A percentile compares a stretch with the other conserved stretches of the same genome.
Evolutionary conservation across 1,140 invertebrate genomes (phyloP).

Genomic region (Leptopilina boulardi): DNA sequence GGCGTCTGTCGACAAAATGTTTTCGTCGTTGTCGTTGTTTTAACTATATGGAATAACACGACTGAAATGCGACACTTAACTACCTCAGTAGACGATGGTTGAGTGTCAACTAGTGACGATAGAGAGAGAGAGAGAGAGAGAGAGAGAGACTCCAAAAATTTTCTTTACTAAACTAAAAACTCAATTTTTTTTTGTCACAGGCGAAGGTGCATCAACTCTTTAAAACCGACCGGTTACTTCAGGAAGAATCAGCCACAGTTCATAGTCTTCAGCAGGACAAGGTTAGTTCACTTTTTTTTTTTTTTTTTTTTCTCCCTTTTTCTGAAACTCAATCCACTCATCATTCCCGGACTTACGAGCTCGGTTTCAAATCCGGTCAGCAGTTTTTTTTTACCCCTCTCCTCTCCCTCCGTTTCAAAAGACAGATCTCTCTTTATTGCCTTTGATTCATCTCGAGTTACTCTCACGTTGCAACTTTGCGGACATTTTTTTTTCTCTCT

Average conservation of each 20-base stretch:
- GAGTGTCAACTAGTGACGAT: slow-evolving; percentile 38
- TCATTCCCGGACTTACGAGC: slow-evolving; percentile 13
- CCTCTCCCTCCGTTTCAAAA: background rate
- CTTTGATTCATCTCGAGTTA: slow-evolving; percentile 11
- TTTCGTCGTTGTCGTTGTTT: slow-evolving; percentile 32
- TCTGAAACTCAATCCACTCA: slow-evolving; percentile 10
- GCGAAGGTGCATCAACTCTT: slow-evolving; percentile 89
- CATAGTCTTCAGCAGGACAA: slow-evolving; percentile 91
- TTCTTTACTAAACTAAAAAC: background rate
- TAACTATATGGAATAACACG: slow-evolving; percentile 45
- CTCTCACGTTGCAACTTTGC: background rate
- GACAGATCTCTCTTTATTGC: background rate
- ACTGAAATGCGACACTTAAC: slow-evolving; percentile 53
- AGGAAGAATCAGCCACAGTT: slow-evolving; percentile 89
- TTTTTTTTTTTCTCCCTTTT: no score
- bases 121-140: no score
- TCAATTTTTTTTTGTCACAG: slow-evolving; percentile 69
- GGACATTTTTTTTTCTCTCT: background rate
- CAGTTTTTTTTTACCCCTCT: background rate
- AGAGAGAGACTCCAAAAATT: slow-evolving; percentile 4
- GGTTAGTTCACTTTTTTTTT: slow-evolving; percentile 69
- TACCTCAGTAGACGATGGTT: slow-evolving; percentile 5
- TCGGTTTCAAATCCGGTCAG: background rate
- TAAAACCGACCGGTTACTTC: slow-evolving; percentile 88
- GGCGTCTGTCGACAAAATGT: background rate